Base-by-base conservation (phyloP, 2,888 invertebrate species). In the Biston betularia region DNA sequence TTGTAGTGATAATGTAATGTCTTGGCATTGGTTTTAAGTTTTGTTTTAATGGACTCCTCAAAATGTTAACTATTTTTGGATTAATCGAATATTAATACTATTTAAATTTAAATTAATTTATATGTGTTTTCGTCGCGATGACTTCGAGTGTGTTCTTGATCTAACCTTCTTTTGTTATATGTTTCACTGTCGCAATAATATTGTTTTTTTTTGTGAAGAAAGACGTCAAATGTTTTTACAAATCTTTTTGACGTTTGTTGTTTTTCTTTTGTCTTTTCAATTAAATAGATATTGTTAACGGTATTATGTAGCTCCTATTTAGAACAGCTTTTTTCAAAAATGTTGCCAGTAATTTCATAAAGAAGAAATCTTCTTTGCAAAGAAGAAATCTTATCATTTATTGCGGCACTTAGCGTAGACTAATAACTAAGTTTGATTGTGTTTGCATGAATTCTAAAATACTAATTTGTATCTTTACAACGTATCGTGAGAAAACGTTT, bases 391-490 rank as follows among this genome's bases (percentile, higher is more conserved):
- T 35, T 35, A 5, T 56, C 14, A 4, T 35, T 62, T 59, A 49
- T 55, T 63, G 58, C 58, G 50, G 56, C 54, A 59, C 12, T 78
- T 75, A 62, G 70, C 80, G 76, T 81, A 73, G 73, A 82, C 81
- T 83, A 83, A 78, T 55, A 58, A 64, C 74, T 74, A 52, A 34
- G n/a, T 59, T 54, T 55, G 40, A 52, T 58, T 54, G 42, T 53
- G 44, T 68, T 64, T 63, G 66, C 78, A 70, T 89, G 88, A 76
- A 79, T 85, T 80, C 58, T 61, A 52, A 60, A 56, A 57, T 55
- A 63, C 57, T 60, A 63, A 67, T 63, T 56, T 59, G 42, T 55
- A 10, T 40, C 44, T 63, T 68, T 58, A 68, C 35, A 40, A 62
- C n/a, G 50, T 35, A 24, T 60, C 68, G 63, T 60, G 59, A 60